Evolutionary conservation across 2,113 vertebrate species (phyloP), one percentile per base, ranked within the genome.

Genomic region (Elgaria multicarinata): DNA sequence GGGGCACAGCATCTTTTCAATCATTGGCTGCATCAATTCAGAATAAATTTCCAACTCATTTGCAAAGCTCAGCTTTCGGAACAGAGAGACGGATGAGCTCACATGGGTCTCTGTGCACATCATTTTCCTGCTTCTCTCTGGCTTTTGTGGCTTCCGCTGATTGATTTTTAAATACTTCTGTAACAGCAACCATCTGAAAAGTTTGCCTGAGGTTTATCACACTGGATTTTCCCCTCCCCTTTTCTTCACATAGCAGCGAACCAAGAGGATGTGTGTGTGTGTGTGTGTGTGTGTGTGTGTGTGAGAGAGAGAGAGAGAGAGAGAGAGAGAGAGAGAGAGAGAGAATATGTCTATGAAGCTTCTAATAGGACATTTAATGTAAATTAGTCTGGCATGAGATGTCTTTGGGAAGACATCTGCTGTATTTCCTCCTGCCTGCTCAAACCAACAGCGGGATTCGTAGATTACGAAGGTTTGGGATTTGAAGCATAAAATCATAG

Each of bases 1-100:
- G 82, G 33, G 88, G 89, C 83, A 90, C 79, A 66, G 82, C 84
- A 89, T 90, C 93, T 93, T 92, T 92, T 92, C 92, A 86, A 92
- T 92, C 94, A 92, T 87, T 90, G 84, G 89, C 82, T 88, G 78
- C 91, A 92, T 89, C 89, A 91, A 87, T 91, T 89, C 87, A 83
- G 91, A 95, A 95, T 93, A 92, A 80, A 95, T 94, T 94, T 90
- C 92, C 91, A 92, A 84, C 86, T 91, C 62, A 90, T 93, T 94
- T 94, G 66, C 66, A 93, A 88, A 92, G 93, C 87, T 72, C 69
- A 55, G 92, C 91, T 93, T 94, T 85, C 78, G n/a, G 77, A 91
- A 50, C 88, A 84, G 75, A 90, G 90, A 91, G 84, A 81, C 79
- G 18, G 9, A 76, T 67, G 6, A 28, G 44, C 72, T 91, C 58